Base-by-base conservation (phyloP, 2,888 invertebrate genomes). In the Notodromas monacha region DNA sequence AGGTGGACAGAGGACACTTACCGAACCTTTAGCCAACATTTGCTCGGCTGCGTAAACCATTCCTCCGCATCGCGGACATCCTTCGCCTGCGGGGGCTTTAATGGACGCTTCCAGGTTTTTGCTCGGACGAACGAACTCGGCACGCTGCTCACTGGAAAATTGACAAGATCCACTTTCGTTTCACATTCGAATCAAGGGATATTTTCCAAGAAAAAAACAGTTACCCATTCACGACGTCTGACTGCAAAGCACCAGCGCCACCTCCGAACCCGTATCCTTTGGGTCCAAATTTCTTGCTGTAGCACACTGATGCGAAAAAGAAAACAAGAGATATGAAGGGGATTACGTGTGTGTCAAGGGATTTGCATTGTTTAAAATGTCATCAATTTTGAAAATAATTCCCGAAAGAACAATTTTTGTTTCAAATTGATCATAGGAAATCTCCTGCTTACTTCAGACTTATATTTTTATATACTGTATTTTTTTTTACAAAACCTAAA, bases 31-130 rank as follows among this genome's bases (percentile, higher is more conserved):
- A 40, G 84, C 84, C 40, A 86, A 58, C 54, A 81, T 77, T 51
- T 84, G 81, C 54, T 89, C 89, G 36, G 89, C 89, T 39, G 79
- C 77, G 51, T 81, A 89, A 14, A 89, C 89, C 58, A 69, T 69
- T 40, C 81, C 84, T 34, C 79, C 74, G 48, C 86, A 86, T 36
- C 81, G 62, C 2, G 79, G 79, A 46, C 81, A 84, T 32, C 74
- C 76, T 12, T 27, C 11, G 27, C 77, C 77, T 38, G 65, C 65
- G 16, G 72, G 65, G 2, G 77, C 77, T 51, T 63, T 65, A 51
- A 79, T 76, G 31, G 73, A 66, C 12, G 10, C 12, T 13, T 27
- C 27, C 27, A 27, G 27, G 27, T 12, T 21, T n/a, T 21, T 21
- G 8, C 8, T 8, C 21, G 21, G 21, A 8, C n/a, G 6, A 6